phyloP scores from a whole-genome alignment of 2,888 invertebrate genomes.

The Acronicta alni region DNA sequence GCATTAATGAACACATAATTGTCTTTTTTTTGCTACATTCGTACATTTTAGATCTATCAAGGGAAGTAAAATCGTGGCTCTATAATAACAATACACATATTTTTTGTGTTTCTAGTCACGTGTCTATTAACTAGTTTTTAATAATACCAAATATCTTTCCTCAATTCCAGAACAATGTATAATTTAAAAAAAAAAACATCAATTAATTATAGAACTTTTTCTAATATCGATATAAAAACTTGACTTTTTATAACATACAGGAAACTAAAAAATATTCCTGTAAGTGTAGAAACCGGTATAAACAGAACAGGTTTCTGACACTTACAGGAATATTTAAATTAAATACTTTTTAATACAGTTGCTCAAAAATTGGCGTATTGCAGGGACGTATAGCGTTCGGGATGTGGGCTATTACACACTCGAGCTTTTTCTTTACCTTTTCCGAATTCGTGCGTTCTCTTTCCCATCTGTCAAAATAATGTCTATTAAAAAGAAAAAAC shows the following conservation, averaged over 20 bases:
- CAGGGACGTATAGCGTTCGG: too few relatives aligned
- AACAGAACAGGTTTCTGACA: too few relatives aligned
- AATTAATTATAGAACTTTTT: slow-evolving; percentile 3
- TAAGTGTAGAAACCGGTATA: too few relatives aligned
- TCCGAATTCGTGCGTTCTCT: too few relatives aligned
- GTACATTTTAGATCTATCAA: neutral
- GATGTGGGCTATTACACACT: too few relatives aligned
- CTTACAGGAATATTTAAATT: too few relatives aligned
- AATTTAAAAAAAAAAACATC: neutral
- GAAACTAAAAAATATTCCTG: slow-evolving; percentile 18
- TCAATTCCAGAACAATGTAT: neutral
- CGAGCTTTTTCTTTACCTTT: too few relatives aligned
- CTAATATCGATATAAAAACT: neutral
- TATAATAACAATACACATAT: too few relatives aligned
- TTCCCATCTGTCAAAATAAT: too few relatives aligned
- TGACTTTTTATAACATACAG: slow-evolving; percentile 12
- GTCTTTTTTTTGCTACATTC: neutral
- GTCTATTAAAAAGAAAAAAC: too few relatives aligned
- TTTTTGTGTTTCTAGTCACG: neutral
- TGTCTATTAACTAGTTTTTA: neutral
- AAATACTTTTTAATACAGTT: too few relatives aligned
- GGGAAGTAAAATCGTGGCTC: neutral
- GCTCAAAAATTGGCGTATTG: too few relatives aligned
- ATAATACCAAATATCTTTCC: neutral
- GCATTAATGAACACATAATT: neutral